These are phyloP conservation scores for Cryptophagus acutangulus DNA, from an alignment of 2,888 invertebrate genomes.

Conservation along the genomic window DNA sequence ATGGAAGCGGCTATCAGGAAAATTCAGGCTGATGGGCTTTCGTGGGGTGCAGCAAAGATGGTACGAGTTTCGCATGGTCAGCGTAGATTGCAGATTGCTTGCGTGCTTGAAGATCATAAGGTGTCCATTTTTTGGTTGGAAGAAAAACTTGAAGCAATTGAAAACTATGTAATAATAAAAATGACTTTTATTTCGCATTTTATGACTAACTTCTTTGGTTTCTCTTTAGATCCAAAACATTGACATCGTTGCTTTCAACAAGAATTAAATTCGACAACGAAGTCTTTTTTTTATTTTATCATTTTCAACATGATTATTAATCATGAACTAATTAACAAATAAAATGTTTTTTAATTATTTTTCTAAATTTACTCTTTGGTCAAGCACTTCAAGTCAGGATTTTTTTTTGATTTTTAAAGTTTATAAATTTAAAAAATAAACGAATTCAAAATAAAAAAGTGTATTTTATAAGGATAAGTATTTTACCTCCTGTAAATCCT, in stretches of 20 bases:
- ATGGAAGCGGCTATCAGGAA: slow-evolving; percentile 77
- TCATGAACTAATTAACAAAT: too few species aligned
- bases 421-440: too few species aligned
- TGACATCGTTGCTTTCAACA: slow-evolving; percentile 94
- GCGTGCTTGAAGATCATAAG: slow-evolving; percentile 95
- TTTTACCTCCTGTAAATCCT: too few species aligned
- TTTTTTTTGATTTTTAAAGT: too few species aligned
- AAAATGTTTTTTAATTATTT: background rate
- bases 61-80: slow-evolving; percentile 91
- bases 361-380: background rate
- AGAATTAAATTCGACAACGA: slow-evolving; percentile 68
- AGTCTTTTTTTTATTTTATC: too few species aligned
- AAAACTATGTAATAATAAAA: slow-evolving; percentile 66
- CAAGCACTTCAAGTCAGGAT: too few species aligned
- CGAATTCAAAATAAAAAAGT: too few species aligned
- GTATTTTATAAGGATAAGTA: too few species aligned
- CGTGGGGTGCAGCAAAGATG: slow-evolving; percentile 92
- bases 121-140: slow-evolving; percentile 83
- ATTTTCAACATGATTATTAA: too few species aligned
- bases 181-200: slow-evolving; percentile 6
- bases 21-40: slow-evolving; percentile 76
- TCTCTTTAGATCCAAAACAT: slow-evolving; percentile 74
- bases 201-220: slow-evolving; percentile 14
- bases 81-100: slow-evolving; percentile 83
- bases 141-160: slow-evolving; percentile 78